Base-by-base conservation (phyloP, 1,140 invertebrate genomes). In the Rhopalosiphum padi region DNA sequence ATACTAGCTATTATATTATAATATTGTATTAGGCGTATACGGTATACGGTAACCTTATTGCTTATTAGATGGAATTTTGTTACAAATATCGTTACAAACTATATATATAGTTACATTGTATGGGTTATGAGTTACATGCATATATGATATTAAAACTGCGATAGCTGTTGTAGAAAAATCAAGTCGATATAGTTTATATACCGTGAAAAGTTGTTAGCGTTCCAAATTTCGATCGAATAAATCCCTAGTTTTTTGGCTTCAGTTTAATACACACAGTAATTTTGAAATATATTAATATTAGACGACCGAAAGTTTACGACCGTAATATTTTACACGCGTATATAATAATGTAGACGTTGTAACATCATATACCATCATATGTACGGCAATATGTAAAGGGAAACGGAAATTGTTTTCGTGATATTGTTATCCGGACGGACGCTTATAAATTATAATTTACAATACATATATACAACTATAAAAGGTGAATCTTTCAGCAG, bases 251-350 rank as follows among this genome's bases (percentile, higher is more conserved):
- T 43, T 89, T 89, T 89, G 88, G 88, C 88, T 41, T 41, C 55
- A 41, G 53, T 60, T 41, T 90, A 90, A 23, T 6, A 55, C 48
- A 35, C 43, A n/a, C 35, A 25, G n/a, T 25, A n/a, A 55, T 51
- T 35, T 51, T 48, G 35, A 51, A 53, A 55, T 51, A 43, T 25
- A 23, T 30, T 41, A 60, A 41, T 68, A 90, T 90, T 30, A 43
- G 53, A 53, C 35, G 48, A 89, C 22, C 55, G 9, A 68, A 41
- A 41, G 89, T 43, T 60, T 90, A 90, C 55, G 53, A 60, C 53
- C 37, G 89, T n/a, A 90, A 90, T 90, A 90, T 90, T 90, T 90
- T 90, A 90, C 53, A 41, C 53, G 30, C 60, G 60, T 77, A 77
- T 77, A 77, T 68, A 68, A 88, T 87, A 51, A n/a, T n/a, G n/a